These are phyloP conservation scores for Seriola rivoliana DNA, from an alignment of 2,113 vertebrate genomes.

Conservation along the genomic window DNA sequence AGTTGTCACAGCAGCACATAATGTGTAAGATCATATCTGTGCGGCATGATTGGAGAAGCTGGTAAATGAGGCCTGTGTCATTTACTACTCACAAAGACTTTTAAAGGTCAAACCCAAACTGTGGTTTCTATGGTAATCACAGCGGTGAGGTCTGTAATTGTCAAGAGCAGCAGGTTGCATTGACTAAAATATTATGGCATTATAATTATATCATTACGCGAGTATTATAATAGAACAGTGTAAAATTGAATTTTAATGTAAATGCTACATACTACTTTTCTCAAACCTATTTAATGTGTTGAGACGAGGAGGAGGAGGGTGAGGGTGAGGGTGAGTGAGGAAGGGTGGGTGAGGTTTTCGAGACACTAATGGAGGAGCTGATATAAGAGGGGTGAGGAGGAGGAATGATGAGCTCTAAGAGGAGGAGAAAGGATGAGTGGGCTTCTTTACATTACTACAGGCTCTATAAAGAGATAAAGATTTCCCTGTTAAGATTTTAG, in stretches of 20 bases:
- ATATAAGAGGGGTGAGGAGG: neutral
- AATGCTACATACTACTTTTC: neutral
- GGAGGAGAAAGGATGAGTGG: conserved; percentile 21
- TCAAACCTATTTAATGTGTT: neutral
- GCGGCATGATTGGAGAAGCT: conserved; percentile 25
- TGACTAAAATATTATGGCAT: conserved; percentile 16
- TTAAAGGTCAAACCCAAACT: conserved; percentile 48
- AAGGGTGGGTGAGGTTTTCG: conserved; percentile 29
- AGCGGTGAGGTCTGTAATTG: conserved; percentile 25
- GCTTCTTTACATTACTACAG: neutral
- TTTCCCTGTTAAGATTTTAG: no score
- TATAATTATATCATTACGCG: conserved; percentile 14
- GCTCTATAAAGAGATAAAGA: no score
- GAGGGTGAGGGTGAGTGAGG: conserved; percentile 14
- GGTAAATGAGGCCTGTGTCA: conserved; percentile 29
- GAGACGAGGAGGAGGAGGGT: conserved; percentile 34
- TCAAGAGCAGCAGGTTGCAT: conserved; percentile 17
- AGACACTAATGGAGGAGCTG: neutral
- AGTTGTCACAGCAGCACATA: conserved; percentile 28
- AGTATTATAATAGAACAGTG: neutral
- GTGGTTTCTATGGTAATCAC: conserved; percentile 36
- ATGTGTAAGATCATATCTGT: conserved; percentile 14
- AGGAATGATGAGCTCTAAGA: neutral
- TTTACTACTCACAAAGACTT: conserved; percentile 27
- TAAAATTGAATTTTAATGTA: conserved; percentile 9